Evolutionary conservation across 1,140 invertebrate genomes (phyloP), one percentile per base, ranked within the genome.

Genomic region (Anadara kagoshimensis): DNA sequence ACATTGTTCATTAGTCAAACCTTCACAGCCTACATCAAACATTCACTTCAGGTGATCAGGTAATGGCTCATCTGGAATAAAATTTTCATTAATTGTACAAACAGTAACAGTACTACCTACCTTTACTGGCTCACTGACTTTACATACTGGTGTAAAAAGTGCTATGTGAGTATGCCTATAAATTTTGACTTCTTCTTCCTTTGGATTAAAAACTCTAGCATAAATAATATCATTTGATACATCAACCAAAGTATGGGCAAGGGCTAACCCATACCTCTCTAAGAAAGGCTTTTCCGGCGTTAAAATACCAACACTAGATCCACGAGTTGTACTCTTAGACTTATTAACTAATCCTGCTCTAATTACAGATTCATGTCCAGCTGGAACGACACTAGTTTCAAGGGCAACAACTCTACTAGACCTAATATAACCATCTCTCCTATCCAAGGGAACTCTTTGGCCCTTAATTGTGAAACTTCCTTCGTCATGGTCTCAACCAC

Each of bases 401-500:
- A 29, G 26, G 20, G 58, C 22, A 26, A 53, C 58, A 24, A 44
- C 41, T 44, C 53, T 43, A 16, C 20, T 16, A 20, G 41, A 36
- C 22, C 4, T 5, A 8, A 36, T 3, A 22, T n/a, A 47, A 2
- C 22, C 26, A 58, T 57, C 45, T 22, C 18, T 54, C 58, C 22
- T 45, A 26, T 43, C 5, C 7, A 59, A 41, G 4, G 57, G 57
- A 10, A 59, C 5, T 18, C 57, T 18, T 47, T 41, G 16, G 24
- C 47, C 64, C 24, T 68, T 68, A n/a, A 68, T 61, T 22, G 47
- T 47, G 62, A 61, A 68, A 59, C 12, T 8, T 22, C 14, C 12
- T 26, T 68, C 59, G 22, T 44, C 49, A 63, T 74, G 57, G 58
- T 74, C 57, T 20, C 58, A 68, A 16, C 63, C 68, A 51, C 71